Percentiles rank a stretch among this genome's conserved stretches.
Conservation (phyloP, 92 coral and sea anemone species). For the Bergia puertoricense region DNA sequence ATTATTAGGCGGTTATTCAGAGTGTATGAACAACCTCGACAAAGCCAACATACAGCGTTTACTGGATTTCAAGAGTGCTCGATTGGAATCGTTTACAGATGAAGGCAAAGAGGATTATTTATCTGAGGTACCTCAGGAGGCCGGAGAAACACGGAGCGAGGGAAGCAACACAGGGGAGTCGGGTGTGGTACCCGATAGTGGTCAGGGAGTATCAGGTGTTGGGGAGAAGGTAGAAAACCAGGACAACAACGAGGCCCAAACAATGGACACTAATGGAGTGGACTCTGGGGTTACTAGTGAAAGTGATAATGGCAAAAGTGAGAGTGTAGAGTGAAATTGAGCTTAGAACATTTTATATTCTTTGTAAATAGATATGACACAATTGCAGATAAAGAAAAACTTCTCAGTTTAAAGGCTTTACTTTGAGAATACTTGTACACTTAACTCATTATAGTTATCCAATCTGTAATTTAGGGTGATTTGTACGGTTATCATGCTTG, state of each 20-base stretch:
- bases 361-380: constrained; percentile 5
- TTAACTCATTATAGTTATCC: background rate
- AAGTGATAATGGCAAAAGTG: constrained; percentile 46
- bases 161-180: constrained; percentile 58
- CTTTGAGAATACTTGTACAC: background rate
- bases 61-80: constrained; percentile 85
- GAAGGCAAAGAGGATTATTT: constrained; percentile 50
- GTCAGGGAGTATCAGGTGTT: constrained; percentile 36
- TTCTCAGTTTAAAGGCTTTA: background rate
- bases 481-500: no score
- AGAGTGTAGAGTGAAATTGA: background rate
- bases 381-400: background rate
- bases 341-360: background rate
- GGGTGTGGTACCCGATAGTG: constrained; percentile 44
- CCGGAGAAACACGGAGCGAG: constrained; percentile 36
- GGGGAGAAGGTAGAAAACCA: constrained; percentile 39
- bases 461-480: background rate
- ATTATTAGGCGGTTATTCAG: constrained; percentile 73
- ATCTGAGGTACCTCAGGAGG: constrained; percentile 26
- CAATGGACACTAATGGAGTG: constrained; percentile 28
- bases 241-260: background rate
- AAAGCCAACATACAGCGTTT: constrained; percentile 71
- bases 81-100: constrained; percentile 75
- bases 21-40: constrained; percentile 81
- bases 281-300: constrained; percentile 63